Evolutionary conservation across 2,797 vertebrate species (phyloP).

Genomic region (Enteromius treurensis): DNA sequence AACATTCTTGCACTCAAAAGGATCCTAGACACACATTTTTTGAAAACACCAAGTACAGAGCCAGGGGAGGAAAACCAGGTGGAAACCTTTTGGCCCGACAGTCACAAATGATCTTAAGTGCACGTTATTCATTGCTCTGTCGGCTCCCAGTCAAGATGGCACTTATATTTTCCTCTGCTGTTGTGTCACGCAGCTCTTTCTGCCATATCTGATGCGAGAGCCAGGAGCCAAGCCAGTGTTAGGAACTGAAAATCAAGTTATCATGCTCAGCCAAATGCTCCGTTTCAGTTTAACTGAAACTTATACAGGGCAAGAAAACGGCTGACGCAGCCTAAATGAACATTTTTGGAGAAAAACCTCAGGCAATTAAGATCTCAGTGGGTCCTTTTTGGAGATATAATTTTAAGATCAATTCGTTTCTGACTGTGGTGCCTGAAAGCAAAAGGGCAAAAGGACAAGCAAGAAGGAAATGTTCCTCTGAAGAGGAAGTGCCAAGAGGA

Average conservation of each 20-base stretch:
- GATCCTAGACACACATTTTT: background rate
- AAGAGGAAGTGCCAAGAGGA: constrained; percentile 15
- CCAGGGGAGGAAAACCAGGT: constrained; percentile 25
- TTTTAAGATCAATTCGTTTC: constrained; percentile 34
- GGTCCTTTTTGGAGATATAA: background rate
- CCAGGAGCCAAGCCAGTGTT: constrained; percentile 6
- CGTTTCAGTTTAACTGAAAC: constrained; percentile 40
- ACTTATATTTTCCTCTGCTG: background rate
- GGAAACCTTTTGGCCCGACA: constrained; percentile 38
- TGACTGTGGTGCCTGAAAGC: constrained; percentile 28
- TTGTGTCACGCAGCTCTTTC: background rate
- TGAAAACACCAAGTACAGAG: constrained; percentile 23
- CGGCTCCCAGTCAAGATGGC: background rate
- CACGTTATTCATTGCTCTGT: background rate
- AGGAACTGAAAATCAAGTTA: constrained; percentile 37
- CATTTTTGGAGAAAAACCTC: constrained; percentile 13
- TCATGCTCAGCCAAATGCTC: constrained; percentile 30
- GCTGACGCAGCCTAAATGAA: constrained; percentile 4
- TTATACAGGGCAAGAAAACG: background rate
- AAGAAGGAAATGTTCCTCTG: constrained; percentile 20
- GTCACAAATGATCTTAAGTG: constrained; percentile 47
- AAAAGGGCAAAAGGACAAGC: constrained; percentile 31
- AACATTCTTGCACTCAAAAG: background rate
- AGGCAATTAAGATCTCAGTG: background rate
- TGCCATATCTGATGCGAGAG: constrained; percentile 2